These are phyloP conservation scores for Peromyscus leucopus DNA, from an alignment of 2,113 vertebrate species.

Conservation along the genomic window DNA sequence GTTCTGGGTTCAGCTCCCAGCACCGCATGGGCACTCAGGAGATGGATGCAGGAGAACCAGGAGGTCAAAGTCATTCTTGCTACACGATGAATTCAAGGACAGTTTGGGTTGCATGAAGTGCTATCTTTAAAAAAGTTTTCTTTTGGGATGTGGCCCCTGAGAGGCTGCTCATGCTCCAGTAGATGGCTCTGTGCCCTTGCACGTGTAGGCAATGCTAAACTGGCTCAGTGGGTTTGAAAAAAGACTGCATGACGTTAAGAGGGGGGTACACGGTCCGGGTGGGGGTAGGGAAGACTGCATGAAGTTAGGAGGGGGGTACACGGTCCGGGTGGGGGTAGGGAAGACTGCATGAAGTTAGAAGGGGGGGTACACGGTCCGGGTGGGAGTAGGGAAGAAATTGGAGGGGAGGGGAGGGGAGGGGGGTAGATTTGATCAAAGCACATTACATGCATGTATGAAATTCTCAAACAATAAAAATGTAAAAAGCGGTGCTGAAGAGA, in stretches of 20 bases:
- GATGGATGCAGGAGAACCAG: background rate
- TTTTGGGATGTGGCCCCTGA: background rate
- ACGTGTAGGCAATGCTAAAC: background rate
- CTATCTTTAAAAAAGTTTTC: background rate
- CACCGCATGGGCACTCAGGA: background rate
- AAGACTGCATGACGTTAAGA: background rate
- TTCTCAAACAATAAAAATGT: background rate
- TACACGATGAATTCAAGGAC: background rate
- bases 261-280: too few species aligned
- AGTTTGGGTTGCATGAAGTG: background rate
- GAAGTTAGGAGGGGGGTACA: background rate
- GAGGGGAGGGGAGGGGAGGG: background rate
- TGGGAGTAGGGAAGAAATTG: background rate
- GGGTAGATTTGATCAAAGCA: background rate
- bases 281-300: background rate
- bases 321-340: too few species aligned
- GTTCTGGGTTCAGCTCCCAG: background rate
- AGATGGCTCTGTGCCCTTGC: background rate
- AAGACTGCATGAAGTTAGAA: background rate
- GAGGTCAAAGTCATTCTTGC: background rate
- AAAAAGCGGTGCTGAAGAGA: background rate
- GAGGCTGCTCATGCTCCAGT: background rate
- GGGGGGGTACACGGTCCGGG: too few species aligned
- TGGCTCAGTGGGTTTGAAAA: background rate
- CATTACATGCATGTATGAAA: background rate